These are phyloP conservation scores for Nipponia nippon DNA, from an alignment of 2,113 vertebrate genomes.

Conservation along the genomic window DNA sequence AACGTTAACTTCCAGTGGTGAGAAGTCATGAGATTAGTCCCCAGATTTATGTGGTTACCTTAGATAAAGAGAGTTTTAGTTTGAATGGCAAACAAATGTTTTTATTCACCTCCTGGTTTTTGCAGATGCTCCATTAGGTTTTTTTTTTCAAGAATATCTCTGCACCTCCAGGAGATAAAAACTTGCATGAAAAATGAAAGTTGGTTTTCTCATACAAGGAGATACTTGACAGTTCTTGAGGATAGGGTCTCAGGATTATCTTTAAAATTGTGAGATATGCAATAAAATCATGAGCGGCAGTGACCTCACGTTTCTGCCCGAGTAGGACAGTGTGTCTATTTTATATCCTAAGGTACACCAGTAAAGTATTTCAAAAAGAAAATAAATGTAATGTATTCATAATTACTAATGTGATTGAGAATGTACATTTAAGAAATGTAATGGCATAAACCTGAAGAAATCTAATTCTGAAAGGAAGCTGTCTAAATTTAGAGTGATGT, in stretches of 20 bases:
- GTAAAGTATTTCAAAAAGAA: conserved; percentile 37
- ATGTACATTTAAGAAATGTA: conserved; percentile 62
- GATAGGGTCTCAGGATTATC: background rate
- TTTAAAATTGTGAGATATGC: background rate
- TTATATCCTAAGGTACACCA: conserved; percentile 22
- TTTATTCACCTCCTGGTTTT: background rate
- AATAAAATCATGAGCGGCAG: background rate
- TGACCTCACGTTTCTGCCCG: background rate
- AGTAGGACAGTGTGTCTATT: background rate
- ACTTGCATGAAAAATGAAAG: background rate
- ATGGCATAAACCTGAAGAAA: conserved; percentile 66
- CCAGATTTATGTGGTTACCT: background rate
- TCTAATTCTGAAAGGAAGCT: conserved; percentile 69
- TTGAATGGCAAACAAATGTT: background rate
- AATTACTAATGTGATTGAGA: conserved; percentile 69
- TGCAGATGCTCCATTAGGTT: background rate
- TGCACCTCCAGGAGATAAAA: background rate
- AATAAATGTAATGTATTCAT: conserved; percentile 61
- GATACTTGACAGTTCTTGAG: background rate
- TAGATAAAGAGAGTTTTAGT: background rate
- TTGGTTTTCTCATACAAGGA: background rate
- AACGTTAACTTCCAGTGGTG: background rate
- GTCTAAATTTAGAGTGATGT: conserved; percentile 68
- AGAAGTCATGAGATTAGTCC: background rate
- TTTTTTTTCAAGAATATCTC: background rate